Evolutionary conservation across 2,888 invertebrate species (phyloP), one percentile per base, ranked within the genome.

Genomic region (Cryptocheilus praepositus): DNA sequence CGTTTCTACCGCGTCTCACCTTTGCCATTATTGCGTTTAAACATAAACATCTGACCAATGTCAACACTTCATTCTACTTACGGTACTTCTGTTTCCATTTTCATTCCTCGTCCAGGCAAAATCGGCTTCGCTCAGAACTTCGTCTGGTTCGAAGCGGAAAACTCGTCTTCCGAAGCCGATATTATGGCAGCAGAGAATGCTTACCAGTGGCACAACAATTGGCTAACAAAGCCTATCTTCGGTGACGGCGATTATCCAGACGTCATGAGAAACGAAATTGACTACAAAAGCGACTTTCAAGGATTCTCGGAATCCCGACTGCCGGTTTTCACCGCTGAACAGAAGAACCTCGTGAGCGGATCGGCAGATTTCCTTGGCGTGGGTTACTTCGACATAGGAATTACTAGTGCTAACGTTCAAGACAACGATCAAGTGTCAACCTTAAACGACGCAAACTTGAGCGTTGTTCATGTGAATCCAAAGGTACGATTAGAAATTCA

Each of bases 141-240:
- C 0, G 89, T 89, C 76, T 92, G 91, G 90, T 90, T 89, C 16
- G 90, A 92, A 76, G 71, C 79, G 21, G 25, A 73, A 2, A 89
- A 90, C 80, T 88, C 90, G 46, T 82, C 86, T 22, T 86, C 85
- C 0, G 86, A 86, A n/a, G 90, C 89, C 59, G 92, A 93, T 69
- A 73, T 85, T 0, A 89, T 89, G 54, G 92, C 92, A 0, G 90
- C 91, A 0, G 90, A 92, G 49, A 85, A 90, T 80, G 91, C 90
- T 77, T 85, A 91, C 71, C 90, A 92, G 81, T 90, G 89, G 53
- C 86, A 92, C 92, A 89, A 92, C 60, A 93, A 93, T 36, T 93
- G 93, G 93, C 93, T 92, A 81, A 91, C 91, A 0, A 90, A 94
- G 85, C 93, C 94, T 0, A 92, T 94, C 44, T 92, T 92, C 84